A percentile compares a stretch with the other conserved stretches of the same genome.
Conservation (phyloP, 2,113 vertebrate species). For the Corydoras maculifer region DNA sequence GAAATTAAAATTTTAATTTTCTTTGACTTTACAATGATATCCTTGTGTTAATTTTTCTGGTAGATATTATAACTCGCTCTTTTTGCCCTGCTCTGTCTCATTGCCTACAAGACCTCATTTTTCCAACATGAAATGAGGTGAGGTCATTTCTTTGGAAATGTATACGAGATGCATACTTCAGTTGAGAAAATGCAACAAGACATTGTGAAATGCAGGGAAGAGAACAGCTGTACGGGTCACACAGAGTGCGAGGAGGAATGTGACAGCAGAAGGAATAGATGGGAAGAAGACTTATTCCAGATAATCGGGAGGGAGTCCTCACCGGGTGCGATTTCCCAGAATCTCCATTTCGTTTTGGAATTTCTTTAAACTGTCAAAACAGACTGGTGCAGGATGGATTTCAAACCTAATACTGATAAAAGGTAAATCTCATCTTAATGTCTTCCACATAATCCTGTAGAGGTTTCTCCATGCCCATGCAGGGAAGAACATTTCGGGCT, state of each 20-base stretch:
- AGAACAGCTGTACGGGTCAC: constrained; percentile 25
- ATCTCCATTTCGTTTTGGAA: constrained; percentile 2
- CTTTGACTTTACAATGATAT: too few species aligned
- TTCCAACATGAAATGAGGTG: constrained; percentile 21
- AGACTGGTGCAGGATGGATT: neutral
- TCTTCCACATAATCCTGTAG: too few species aligned
- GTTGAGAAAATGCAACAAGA: neutral
- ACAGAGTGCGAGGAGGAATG: neutral
- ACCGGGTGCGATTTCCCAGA: constrained; percentile 18
- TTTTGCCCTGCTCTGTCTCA: neutral
- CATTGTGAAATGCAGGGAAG: constrained; percentile 6
- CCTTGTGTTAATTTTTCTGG: too few species aligned
- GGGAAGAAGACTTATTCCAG: constrained; percentile 9
- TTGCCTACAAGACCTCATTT: neutral
- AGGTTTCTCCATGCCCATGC: too few species aligned
- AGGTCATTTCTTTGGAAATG: constrained; percentile 18
- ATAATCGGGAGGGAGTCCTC: constrained; percentile 9
- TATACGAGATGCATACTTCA: constrained; percentile 13
- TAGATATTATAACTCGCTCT: too few species aligned
- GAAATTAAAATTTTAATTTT: too few species aligned
- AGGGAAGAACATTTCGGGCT: too few species aligned
- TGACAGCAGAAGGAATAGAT: neutral
- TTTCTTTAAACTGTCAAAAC: neutral
- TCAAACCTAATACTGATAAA: neutral
- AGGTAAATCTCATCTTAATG: too few species aligned